Base-by-base conservation (phyloP, 2,797 vertebrate genomes). In the Naso thynnoides region DNA sequence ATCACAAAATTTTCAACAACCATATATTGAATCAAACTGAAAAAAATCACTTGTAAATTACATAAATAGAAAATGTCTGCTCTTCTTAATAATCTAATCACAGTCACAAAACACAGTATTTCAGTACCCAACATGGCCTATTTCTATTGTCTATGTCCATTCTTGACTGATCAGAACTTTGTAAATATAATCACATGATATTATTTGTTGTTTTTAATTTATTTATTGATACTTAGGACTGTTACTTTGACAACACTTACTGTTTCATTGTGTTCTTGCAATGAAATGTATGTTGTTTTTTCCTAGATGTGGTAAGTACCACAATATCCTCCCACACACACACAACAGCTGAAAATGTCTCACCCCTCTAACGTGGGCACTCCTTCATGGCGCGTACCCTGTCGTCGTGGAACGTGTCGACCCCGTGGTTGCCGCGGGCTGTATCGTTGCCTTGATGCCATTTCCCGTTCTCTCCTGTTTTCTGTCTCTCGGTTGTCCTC, bases 321-420 rank as follows among this genome's bases (percentile, higher is more conserved):
- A n/a, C n/a, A 57, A 36, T 36, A 36, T 36, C 33, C 1, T 65
- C n/a, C 26, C 55, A 50, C 39, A 71, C 29, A 58, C n/a, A 36
- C 55, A 39, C 42, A 45, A 55, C 45, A 31, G 62, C 48, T 72
- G 56, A 80, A 84, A 81, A 73, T 73, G 24, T 76, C 93, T 94
- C 86, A 95, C 95, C 97, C 98, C 88, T 99, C 98, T 88, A 99
- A 92, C 0, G 97, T 98, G 65, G 97, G 98, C 49, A 98, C 97
- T 1, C 97, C 97, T 85, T 99, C 97, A 0, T 97, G 96, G 82
- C 97, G 94, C 64, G 94, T 93, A 15, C 96, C 90, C 73, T 97
- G 94, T 38, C 97, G 94, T 65, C 97, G 95, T 0, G 97, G 92
- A 6, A 95, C 89, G 19, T 98, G 96, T 6, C 97, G 96, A 57